A percentile compares a stretch with the other conserved stretches of the same genome.
Evolutionary conservation across 1,140 invertebrate species (phyloP).

Genomic region (Sinonovacula constricta): DNA sequence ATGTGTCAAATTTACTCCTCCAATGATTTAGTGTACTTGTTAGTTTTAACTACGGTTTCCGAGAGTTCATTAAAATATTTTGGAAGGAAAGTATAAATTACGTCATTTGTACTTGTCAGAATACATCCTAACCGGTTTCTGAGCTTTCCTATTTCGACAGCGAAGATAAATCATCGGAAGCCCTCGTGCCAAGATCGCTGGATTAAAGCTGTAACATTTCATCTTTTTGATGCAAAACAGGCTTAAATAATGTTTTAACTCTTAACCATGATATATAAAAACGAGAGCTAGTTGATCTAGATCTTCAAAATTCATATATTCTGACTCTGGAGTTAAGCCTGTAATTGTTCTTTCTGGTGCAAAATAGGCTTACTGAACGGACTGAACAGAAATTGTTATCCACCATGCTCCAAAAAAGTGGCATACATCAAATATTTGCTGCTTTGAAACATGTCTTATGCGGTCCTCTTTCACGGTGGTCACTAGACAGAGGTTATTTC

Average conservation of each 20-base stretch:
- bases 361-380: too few species aligned
- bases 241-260: conserved; percentile 53
- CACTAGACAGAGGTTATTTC: too few species aligned
- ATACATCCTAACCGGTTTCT: conserved; percentile 15
- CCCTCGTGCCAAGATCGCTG: conserved; percentile 45
- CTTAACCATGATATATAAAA: too few species aligned
- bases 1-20: conserved; percentile 48
- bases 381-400: too few species aligned
- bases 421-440: too few species aligned
- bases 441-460: too few species aligned
- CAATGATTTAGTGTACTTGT: conserved; percentile 31
- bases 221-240: conserved; percentile 54
- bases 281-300: too few species aligned
- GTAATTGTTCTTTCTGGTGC: too few species aligned
- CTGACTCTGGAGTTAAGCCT: too few species aligned
- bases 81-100: conserved; percentile 50
- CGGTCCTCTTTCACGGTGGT: too few species aligned
- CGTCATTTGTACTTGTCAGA: conserved; percentile 53
- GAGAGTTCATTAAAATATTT: conserved; percentile 54
- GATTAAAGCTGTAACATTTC: conserved; percentile 57
- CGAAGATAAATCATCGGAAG: conserved; percentile 45
- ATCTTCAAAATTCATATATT: too few species aligned
- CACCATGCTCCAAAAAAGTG: too few species aligned
- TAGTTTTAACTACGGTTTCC: conserved; percentile 35
- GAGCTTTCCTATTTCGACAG: conserved; percentile 37